phyloP scores from a whole-genome alignment of 2,888 invertebrate species.

The Dynastes maya region DNA sequence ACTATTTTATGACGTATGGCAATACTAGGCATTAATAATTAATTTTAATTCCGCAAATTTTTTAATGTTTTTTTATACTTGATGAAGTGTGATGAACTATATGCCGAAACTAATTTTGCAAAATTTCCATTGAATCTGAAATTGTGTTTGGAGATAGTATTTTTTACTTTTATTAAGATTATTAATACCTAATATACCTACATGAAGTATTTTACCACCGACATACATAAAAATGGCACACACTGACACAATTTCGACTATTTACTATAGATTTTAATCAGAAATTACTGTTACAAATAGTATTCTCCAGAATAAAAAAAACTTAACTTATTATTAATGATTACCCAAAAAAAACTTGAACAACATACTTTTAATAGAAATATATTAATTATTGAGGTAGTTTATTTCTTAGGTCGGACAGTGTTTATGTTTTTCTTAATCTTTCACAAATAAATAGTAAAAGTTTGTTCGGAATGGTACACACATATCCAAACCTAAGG shows the following conservation, averaged over 20 bases:
- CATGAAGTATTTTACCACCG: constrained; percentile 59
- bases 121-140: constrained; percentile 29
- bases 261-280: constrained; percentile 56
- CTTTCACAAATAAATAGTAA: constrained; percentile 45
- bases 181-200: constrained; percentile 52
- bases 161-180: constrained; percentile 33
- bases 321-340: constrained; percentile 56
- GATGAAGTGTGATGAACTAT: neutral
- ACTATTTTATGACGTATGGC: constrained; percentile 49
- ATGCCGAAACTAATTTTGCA: constrained; percentile 31
- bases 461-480: constrained; percentile 56
- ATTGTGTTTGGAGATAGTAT: constrained; percentile 22
- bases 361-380: constrained; percentile 69
- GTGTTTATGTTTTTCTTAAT: constrained; percentile 52
- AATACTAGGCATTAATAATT: constrained; percentile 52
- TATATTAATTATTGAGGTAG: constrained; percentile 72
- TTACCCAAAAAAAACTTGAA: constrained; percentile 67
- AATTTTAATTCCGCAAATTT: constrained; percentile 17
- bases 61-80: constrained; percentile 10
- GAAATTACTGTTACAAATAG: constrained; percentile 67
- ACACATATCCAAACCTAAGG: constrained; percentile 68
- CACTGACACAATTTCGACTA: constrained; percentile 68
- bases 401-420: constrained; percentile 71
- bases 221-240: constrained; percentile 70
- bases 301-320: constrained; percentile 68